Percentiles rank a stretch among this genome's conserved stretches.
Evolutionary conservation across 1,140 invertebrate genomes (phyloP).

Genomic region (Anoplolepis gracilipes): DNA sequence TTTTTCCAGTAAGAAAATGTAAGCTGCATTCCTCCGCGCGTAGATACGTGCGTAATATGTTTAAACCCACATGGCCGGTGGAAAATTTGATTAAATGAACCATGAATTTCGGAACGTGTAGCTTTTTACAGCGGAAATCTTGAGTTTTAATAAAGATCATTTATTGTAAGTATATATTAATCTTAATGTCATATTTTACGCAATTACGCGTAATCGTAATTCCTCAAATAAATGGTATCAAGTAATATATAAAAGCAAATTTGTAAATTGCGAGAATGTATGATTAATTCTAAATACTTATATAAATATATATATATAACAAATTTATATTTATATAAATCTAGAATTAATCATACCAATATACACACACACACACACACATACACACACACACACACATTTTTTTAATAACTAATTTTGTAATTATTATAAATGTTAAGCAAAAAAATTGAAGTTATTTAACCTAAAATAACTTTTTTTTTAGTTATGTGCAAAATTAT

Average conservation of each 20-base stretch:
- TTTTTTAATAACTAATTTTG: background rate
- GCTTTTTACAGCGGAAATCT: slow-evolving; percentile 5
- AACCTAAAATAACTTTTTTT: background rate
- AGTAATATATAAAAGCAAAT: background rate
- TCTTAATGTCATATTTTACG: background rate
- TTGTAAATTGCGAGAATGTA: background rate
- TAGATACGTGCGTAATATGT: slow-evolving; percentile 49
- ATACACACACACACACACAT: too few relatives aligned
- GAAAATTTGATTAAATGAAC: slow-evolving; percentile 17
- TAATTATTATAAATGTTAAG: background rate
- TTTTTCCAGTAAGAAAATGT: slow-evolving; percentile 44
- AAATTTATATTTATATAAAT: too few relatives aligned
- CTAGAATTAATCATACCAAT: too few relatives aligned
- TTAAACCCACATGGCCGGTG: slow-evolving; percentile 16
- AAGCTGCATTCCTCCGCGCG: slow-evolving; percentile 28
- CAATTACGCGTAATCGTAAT: background rate
- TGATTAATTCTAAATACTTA: background rate
- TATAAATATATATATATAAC: background rate
- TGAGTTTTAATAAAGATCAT: background rate
- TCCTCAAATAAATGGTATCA: background rate
- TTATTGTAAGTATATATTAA: background rate
- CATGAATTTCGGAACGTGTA: slow-evolving; percentile 36
- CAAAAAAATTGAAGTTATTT: background rate
- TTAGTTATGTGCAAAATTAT: background rate
- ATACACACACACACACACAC: too few relatives aligned